Conservation (phyloP, 2,888 invertebrate species). For the Selenia dentaria region DNA sequence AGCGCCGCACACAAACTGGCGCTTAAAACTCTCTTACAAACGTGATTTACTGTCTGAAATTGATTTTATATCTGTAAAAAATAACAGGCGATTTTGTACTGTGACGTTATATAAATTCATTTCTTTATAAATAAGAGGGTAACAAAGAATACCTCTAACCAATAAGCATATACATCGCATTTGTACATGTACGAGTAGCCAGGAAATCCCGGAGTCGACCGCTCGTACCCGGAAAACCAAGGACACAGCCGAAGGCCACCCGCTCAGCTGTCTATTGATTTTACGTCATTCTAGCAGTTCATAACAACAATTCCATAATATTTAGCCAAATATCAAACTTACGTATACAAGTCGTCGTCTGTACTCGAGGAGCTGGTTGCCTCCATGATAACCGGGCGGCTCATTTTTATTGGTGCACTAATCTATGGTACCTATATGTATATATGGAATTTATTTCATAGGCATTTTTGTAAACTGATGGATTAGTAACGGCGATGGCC, state of each 20-base stretch:
- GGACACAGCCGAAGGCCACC: slow-evolving; percentile 40
- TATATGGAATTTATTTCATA: not conserved
- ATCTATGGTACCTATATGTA: not conserved
- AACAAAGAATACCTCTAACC: no score
- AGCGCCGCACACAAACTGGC: no score
- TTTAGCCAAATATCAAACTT: slow-evolving; percentile 40
- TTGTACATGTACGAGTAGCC: no score
- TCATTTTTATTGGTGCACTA: slow-evolving; percentile 52
- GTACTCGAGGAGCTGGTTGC: slow-evolving; percentile 60
- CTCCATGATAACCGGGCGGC: slow-evolving; percentile 58
- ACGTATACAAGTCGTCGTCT: slow-evolving; percentile 71
- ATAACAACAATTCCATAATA: not conserved
- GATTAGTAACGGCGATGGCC: not conserved
- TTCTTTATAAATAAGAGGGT: no score
- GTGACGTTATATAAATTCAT: no score
- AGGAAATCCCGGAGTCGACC: no score
- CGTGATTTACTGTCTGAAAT: no score
- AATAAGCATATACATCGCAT: no score
- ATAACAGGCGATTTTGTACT: no score
- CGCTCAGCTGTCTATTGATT: slow-evolving; percentile 51
- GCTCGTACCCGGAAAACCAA: slow-evolving; percentile 25
- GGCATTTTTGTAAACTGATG: slow-evolving; percentile 14
- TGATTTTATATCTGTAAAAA: no score
- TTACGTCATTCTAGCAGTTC: not conserved
- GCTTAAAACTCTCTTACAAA: no score